Evolutionary conservation across 2,113 vertebrate genomes (phyloP).

Genomic region (Kryptolebias marmoratus): DNA sequence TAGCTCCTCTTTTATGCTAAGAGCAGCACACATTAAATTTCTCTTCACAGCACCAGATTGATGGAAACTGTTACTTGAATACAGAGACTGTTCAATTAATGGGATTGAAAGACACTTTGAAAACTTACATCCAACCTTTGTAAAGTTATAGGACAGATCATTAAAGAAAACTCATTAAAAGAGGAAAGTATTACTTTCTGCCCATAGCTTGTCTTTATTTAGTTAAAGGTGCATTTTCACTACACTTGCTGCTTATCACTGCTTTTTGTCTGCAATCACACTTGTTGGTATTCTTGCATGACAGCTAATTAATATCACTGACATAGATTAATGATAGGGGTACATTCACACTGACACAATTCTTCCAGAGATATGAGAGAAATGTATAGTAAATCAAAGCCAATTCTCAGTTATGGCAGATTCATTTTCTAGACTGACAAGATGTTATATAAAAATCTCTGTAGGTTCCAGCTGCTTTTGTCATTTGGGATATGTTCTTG

Average conservation of each 20-base stretch:
- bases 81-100: constrained; percentile 14
- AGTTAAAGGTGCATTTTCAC: constrained; percentile 27
- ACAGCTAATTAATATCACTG: constrained; percentile 20
- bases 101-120: constrained; percentile 13
- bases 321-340: constrained; percentile 28
- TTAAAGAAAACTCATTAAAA: constrained; percentile 36
- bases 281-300: constrained; percentile 25
- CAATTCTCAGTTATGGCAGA: constrained; percentile 7
- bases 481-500: constrained; percentile 21
- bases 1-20: neutral
- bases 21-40: neutral
- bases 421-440: constrained; percentile 41
- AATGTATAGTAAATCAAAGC: constrained; percentile 8
- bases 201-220: constrained; percentile 33
- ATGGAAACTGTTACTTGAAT: neutral
- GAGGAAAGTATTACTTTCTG: constrained; percentile 33
- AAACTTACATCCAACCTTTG: constrained; percentile 2
- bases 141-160: neutral
- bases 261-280: constrained; percentile 10
- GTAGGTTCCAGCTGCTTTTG: constrained; percentile 1
- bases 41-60: neutral
- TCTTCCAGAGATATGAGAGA: constrained; percentile 26
- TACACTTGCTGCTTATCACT: constrained; percentile 6
- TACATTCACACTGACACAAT: constrained; percentile 28
- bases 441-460: constrained; percentile 27